Base-by-base conservation (phyloP, 23 tunicate species). In the Oikopleura dioica region DNA sequence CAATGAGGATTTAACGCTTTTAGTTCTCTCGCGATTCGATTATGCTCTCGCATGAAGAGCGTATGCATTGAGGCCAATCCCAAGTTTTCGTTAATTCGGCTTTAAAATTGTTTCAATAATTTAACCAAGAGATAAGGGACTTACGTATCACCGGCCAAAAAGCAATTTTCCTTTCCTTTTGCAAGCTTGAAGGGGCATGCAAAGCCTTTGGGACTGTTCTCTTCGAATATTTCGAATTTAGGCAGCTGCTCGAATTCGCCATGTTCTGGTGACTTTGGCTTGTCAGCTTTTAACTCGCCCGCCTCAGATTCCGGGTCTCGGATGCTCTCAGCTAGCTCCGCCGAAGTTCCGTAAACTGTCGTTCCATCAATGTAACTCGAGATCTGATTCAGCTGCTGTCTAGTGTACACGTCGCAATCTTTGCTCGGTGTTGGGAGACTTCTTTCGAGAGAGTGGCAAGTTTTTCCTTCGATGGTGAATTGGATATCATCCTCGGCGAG, bases 1-100 rank as follows among this genome's bases (percentile, higher is more conserved):
- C 95, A 86, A 69, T 79, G 38, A 31, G 77, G 55, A 76, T 86
- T 86, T 0, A 82, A 12, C 23, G 76, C 33, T 58, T 86, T 82
- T 55, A 86, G 59, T 31, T 79, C 37, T 1, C 81, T 51, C 5
- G 86, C 83, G 2, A 86, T 86, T 38, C 86, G 68, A 78, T 86
- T 86, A 78, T 86, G 95, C 55, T 86, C 86, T 35, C 87, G 78
- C 36, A 68, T 67, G 50, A 82, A 82, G 1, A 82, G 23, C 0
- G 78, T 59, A 59, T 86, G 86, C 37, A 59, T 77, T 35, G 86
- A 77, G 32, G 82, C 26, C 68, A 86, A 38, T 28, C 86, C 95
- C 30, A 79, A 75, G 77, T 86, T 86, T 77, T 86, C 95, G 79
- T 86, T 86, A 33, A 80, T 75, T 44, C 95, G 37, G n/a, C n/a